Conservation (phyloP, 2,797 vertebrate genomes). For the Sebastes minor region DNA sequence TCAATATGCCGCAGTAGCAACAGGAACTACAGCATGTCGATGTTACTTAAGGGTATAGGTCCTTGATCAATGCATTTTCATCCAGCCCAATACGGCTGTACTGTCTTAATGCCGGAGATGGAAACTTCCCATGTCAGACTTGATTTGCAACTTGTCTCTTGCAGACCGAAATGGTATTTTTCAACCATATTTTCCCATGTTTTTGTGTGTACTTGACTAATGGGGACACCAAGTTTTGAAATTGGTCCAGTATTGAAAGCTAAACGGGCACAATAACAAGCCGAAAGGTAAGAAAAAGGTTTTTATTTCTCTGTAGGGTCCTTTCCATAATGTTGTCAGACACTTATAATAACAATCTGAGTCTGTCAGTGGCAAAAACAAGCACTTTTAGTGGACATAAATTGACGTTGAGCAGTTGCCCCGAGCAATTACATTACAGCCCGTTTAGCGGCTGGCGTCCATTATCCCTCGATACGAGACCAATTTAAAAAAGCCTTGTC, state of each 20-base stretch:
- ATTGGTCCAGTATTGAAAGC: not conserved
- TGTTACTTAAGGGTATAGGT: constrained; percentile 3
- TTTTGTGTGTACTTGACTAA: not conserved
- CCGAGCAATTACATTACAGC: not conserved
- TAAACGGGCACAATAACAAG: no score
- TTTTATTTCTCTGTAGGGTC: not conserved
- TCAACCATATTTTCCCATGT: not conserved
- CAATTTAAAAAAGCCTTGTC: not conserved
- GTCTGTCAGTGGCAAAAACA: not conserved
- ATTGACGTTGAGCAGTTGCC: not conserved
- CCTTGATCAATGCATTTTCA: constrained; percentile 14
- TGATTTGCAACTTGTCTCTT: not conserved
- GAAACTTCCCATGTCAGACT: not conserved
- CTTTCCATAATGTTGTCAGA: no score
- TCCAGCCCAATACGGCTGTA: not conserved
- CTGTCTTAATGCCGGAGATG: not conserved
- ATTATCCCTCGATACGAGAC: not conserved
- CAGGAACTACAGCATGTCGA: not conserved
- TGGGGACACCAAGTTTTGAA: not conserved
- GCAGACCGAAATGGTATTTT: not conserved
- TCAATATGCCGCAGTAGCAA: not conserved
- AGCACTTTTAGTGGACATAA: not conserved
- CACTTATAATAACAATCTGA: not conserved
- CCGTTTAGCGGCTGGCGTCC: not conserved
- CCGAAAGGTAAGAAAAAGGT: not conserved